Evolutionary conservation across 2,113 vertebrate species (phyloP).

Genomic region (Leptocoma aspasia): DNA sequence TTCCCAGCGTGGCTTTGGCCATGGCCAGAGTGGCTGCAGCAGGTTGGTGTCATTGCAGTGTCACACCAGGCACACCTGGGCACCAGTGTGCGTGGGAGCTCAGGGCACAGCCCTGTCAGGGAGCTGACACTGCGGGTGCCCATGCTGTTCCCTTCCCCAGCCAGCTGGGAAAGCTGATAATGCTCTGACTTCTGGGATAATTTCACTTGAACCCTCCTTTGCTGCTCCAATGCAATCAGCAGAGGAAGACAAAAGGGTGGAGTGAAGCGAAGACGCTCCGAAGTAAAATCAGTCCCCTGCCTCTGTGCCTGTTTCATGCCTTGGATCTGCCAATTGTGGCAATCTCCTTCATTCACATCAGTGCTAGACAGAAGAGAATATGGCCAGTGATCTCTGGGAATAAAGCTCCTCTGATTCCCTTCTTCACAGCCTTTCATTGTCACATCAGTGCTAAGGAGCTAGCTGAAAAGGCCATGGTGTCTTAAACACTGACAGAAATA

Average conservation of each 20-base stretch:
- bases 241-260: neutral
- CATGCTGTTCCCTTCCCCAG: neutral
- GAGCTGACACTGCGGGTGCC: neutral
- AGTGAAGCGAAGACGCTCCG: neutral
- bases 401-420: neutral
- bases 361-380: neutral
- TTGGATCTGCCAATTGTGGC: neutral
- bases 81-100: accelerated
- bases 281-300: neutral
- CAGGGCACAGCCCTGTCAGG: neutral
- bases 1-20: too few species aligned
- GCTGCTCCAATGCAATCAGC: neutral
- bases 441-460: neutral
- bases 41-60: accelerated
- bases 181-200: neutral
- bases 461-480: neutral
- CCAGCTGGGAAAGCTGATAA: neutral
- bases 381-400: neutral
- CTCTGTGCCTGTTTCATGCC: neutral
- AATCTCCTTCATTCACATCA: neutral
- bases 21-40: neutral
- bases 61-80: neutral
- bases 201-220: neutral
- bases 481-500: neutral
- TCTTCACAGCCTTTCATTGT: neutral